A percentile compares a stretch with the other conserved stretches of the same genome.
These are phyloP conservation scores for Callorhinus ursinus DNA, from an alignment of 2,113 vertebrate species.

Conservation along the genomic window DNA sequence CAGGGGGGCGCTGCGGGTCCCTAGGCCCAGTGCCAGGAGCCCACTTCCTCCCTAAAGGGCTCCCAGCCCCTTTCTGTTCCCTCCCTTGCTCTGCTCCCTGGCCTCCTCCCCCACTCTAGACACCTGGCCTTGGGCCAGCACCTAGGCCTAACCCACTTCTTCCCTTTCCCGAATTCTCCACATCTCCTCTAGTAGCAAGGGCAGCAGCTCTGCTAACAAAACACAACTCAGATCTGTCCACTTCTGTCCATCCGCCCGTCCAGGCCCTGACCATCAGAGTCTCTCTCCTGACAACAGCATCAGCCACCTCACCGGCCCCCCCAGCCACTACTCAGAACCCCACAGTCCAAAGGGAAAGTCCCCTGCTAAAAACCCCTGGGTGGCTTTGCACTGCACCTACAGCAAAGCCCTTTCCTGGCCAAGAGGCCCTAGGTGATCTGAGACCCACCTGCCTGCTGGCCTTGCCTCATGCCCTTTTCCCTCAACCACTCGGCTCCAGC, in stretches of 20 bases:
- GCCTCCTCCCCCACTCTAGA: neutral
- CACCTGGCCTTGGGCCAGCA: neutral
- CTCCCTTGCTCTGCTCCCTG: neutral
- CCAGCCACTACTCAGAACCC: neutral
- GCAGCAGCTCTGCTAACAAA: neutral
- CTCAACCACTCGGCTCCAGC: neutral
- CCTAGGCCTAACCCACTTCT: neutral
- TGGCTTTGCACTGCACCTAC: neutral
- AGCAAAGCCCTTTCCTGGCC: neutral
- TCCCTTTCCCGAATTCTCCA: neutral
- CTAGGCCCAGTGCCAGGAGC: neutral
- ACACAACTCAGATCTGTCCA: neutral
- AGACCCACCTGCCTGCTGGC: neutral
- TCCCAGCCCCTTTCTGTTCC: neutral
- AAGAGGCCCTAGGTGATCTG: neutral
- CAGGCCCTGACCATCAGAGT: neutral
- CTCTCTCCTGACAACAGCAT: neutral
- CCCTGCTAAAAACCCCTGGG: neutral
- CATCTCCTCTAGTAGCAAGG: neutral
- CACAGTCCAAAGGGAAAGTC: neutral
- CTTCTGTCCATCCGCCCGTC: neutral
- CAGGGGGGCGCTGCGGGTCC: rapidly evolving
- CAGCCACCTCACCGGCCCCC: neutral
- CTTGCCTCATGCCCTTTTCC: neutral
- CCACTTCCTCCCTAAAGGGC: neutral